These are phyloP conservation scores for Lutraria rhynchaena DNA, from an alignment of 1,140 invertebrate species.

Conservation along the genomic window DNA sequence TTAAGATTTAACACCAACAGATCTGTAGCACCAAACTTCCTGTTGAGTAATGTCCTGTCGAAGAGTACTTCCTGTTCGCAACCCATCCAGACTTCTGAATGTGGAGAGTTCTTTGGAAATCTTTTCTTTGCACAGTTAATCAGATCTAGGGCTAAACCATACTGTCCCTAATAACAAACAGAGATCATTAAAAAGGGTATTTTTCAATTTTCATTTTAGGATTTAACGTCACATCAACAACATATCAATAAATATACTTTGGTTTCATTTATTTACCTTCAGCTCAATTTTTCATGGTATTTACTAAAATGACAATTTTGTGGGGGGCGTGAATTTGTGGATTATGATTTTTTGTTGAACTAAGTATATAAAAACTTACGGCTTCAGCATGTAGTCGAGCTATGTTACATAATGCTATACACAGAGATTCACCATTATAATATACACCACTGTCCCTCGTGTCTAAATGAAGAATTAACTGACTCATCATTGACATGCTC, in stretches of 20 bases:
- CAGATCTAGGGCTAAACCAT: slow-evolving; percentile 71
- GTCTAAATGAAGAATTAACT: slow-evolving; percentile 90
- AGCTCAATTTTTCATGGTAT: background rate
- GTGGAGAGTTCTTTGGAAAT: slow-evolving; percentile 69
- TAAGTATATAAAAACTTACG: slow-evolving; percentile 69
- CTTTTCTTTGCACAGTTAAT: slow-evolving; percentile 73
- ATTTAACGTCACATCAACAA: no score
- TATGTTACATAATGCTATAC: slow-evolving; percentile 88
- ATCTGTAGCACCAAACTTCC: slow-evolving; percentile 90
- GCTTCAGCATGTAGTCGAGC: slow-evolving; percentile 86
- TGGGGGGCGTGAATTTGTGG: background rate
- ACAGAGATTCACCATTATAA: slow-evolving; percentile 87
- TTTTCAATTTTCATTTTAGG: no score
- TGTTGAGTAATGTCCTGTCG: slow-evolving; percentile 85
- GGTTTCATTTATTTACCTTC: no score
- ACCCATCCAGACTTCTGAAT: slow-evolving; percentile 86
- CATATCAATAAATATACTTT: background rate
- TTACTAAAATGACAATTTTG: background rate
- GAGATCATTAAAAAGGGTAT: background rate
- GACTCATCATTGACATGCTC: slow-evolving; percentile 89
- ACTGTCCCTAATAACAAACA: no score
- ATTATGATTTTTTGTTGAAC: background rate
- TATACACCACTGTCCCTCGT: slow-evolving; percentile 84
- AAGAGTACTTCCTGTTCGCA: slow-evolving; percentile 87
- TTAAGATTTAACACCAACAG: slow-evolving; percentile 88